These are phyloP conservation scores for Mesocricetus auratus DNA, from an alignment of 2,113 vertebrate species.

Conservation along the genomic window DNA sequence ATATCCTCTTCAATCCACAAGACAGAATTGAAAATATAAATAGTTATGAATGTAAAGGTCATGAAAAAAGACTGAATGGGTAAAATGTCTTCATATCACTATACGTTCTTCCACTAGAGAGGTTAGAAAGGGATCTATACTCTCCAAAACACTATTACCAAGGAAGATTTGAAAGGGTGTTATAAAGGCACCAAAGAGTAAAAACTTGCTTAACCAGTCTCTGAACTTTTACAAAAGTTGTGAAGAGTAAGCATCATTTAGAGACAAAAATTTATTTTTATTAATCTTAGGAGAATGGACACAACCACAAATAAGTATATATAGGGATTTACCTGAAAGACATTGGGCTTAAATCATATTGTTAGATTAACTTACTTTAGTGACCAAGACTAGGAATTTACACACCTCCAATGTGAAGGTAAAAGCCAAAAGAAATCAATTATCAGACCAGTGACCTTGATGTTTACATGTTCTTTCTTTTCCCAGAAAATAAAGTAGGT, in stretches of 20 bases:
- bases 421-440: neutral
- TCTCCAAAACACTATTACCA: neutral
- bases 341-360: neutral
- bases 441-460: neutral
- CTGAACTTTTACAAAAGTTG: neutral
- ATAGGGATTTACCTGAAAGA: neutral
- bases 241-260: neutral
- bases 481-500: neutral
- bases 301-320: neutral
- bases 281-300: neutral
- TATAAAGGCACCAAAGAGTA: neutral
- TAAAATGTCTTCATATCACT: neutral
- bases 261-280: neutral
- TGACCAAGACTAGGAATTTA: neutral
- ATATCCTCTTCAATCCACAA: neutral
- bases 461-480: neutral
- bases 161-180: neutral
- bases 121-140: neutral
- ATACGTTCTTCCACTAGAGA: neutral
- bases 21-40: neutral
- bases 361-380: neutral
- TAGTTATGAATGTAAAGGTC: neutral
- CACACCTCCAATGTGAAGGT: neutral
- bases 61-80: neutral
- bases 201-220: neutral